Evolutionary conservation across 1,140 invertebrate species (phyloP).

Genomic region (Nasonia vitripennis): DNA sequence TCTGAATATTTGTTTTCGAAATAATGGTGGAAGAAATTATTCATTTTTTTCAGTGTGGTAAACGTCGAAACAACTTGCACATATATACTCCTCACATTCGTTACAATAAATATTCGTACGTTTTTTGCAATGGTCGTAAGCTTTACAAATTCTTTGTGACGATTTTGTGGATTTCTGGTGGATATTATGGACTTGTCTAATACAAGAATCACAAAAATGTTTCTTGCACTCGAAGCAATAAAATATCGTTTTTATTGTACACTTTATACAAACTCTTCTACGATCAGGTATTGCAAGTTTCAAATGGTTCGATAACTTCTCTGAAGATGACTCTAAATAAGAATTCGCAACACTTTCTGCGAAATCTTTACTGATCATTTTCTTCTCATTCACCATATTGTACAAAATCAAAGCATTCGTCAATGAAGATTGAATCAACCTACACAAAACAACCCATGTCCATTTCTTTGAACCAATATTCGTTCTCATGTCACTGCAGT

Average conservation of each 20-base stretch:
- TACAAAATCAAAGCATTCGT: constrained; percentile 22
- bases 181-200: not conserved
- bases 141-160: constrained; percentile 27
- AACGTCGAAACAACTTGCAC: constrained; percentile 19
- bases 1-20: constrained; percentile 12
- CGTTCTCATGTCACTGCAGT: too few species aligned
- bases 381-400: constrained; percentile 23
- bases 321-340: not conserved
- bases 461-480: too few species aligned
- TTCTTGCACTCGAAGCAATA: too few species aligned
- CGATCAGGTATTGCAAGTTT: constrained; percentile 13
- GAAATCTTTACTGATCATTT: not conserved
- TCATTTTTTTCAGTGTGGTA: constrained; percentile 17
- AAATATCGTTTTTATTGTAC: too few species aligned
- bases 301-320: constrained; percentile 1
- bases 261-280: constrained; percentile 1
- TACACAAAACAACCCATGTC: not conserved
- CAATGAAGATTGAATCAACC: constrained; percentile 26
- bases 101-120: constrained; percentile 15
- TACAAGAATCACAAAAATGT: not conserved
- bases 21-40: constrained; percentile 11
- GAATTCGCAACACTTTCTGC: not conserved
- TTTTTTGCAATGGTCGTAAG: constrained; percentile 2
- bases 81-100: constrained; percentile 29
- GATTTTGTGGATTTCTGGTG: constrained; percentile 16